Base-by-base conservation (phyloP, 2,797 vertebrate genomes). In the Galago senegalensis region DNA sequence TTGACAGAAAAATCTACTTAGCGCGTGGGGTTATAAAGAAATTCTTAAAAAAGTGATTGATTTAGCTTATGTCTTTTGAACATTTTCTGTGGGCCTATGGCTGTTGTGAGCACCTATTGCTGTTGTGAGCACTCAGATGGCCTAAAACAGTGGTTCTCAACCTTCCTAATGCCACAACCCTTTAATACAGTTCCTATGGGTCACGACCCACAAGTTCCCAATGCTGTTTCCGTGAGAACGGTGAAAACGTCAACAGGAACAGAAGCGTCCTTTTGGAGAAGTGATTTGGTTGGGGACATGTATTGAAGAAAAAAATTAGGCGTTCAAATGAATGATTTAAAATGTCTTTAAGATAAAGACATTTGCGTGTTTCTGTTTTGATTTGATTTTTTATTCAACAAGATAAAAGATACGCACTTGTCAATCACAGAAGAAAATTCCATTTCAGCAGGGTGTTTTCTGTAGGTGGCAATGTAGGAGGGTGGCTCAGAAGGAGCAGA, bases 361-460 rank as follows among this genome's bases (percentile, higher is more conserved):
- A 79, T 87, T 18, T 67, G 29, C 3, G 11, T 89, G 93, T 94
- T 96, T 67, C 81, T 75, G 20, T 89, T 93, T 72, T 34, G 27
- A 86, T 69, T 46, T 89, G 7, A 53, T 87, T 65, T 91, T 90
- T 90, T 93, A 85, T 94, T 40, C 76, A 87, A 72, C 17, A 73
- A 84, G 46, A 87, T 53, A n/a, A 25, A 86, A 70, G 73, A 81
- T 21, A 73, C 0, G 0, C 60, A 53, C 81, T 90, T 88, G 65
- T 73, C 83, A 85, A 27, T 93, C 60, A 82, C 1, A 77, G 20
- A 80, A 84, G n/a, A 60, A 90, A 96, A 86, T 34, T 37, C 88
- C 37, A 37, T 75, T 85, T 86, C 76, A 81, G 40, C 76, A 58
- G 76, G 4, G 31, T 81, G n/a, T 76, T 87, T 96, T 72, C 89